Base-by-base conservation (phyloP, 2,888 invertebrate genomes). In the Cheilosia vernalis region DNA sequence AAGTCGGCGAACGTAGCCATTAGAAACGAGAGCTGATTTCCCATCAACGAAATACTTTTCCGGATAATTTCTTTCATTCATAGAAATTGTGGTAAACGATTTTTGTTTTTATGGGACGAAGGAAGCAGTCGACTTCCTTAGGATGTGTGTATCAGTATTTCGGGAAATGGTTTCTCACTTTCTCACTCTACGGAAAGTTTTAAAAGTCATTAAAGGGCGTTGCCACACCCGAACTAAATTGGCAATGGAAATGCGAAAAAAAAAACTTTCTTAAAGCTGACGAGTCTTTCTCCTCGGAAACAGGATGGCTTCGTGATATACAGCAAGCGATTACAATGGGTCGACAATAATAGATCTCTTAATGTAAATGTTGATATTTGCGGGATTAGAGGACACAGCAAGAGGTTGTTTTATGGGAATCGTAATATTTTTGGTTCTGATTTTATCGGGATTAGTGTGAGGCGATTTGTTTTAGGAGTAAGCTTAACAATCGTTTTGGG, bases 381-480 rank as follows among this genome's bases (percentile, higher is more conserved):
- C 37, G 27, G 60, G 67, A 60, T 61, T 67, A 42, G 9, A 66
- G 66, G 66, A 67, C 60, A 44, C 49, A 42, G 37, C 15, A n/a
- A 24, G 30, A 19, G 21, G 33, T 33, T 49, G 67, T 53, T 44
- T 67, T 67, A 77, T 61, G 60, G 15, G 61, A 53, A 53, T 44
- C 17, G 53, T 30, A 17, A 55, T 19, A 3, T 13, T 61, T 9
- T 33, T 33, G 42, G 21, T 60, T 76, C 37, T 27, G 21, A 55
- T 61, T 61, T 77, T n/a, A 53, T 76, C 60, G 42, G 67, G 49
- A 67, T 67, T 67, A 60, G 76, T 77, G 51, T 21, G 51, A 40
- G 44, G 49, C 30, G 51, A 66, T 76, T 74, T 58, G 60, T 4
- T 17, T 2, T 17, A 37, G 33, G 15, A 15, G 4, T 4, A 2